phyloP scores from a whole-genome alignment of 2,888 invertebrate genomes.

The Linnaemya vulpina region DNA sequence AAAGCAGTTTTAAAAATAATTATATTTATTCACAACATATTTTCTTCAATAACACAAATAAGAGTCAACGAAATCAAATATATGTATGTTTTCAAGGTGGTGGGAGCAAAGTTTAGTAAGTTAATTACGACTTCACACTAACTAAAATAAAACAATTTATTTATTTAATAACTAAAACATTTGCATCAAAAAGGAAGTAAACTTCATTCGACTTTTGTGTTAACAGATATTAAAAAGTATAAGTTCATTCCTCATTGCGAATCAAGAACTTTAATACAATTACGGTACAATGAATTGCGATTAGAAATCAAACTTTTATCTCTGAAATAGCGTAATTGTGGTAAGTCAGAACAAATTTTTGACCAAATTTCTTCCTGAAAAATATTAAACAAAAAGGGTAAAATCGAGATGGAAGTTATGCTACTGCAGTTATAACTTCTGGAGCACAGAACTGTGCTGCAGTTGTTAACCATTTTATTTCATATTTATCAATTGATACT shows the following conservation, averaged over 20 bases:
- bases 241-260: not conserved
- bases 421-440: too few species aligned
- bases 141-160: not conserved
- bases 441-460: too few species aligned
- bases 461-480: too few species aligned
- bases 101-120: not conserved
- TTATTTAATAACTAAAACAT: not conserved
- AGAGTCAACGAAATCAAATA: not conserved
- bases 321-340: too few species aligned
- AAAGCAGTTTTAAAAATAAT: not conserved
- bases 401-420: too few species aligned
- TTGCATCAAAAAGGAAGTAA: not conserved
- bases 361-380: too few species aligned
- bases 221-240: not conserved
- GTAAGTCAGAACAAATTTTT: too few species aligned
- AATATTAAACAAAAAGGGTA: too few species aligned
- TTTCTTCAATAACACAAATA: not conserved
- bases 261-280: not conserved
- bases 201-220: not conserved
- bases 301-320: too few species aligned
- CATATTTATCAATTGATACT: not conserved
- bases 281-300: too few species aligned
- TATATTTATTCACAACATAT: not conserved
- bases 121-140: not conserved
- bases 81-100: not conserved